phyloP scores from a whole-genome alignment of 2,797 vertebrate species.

The Brotula barbata region DNA sequence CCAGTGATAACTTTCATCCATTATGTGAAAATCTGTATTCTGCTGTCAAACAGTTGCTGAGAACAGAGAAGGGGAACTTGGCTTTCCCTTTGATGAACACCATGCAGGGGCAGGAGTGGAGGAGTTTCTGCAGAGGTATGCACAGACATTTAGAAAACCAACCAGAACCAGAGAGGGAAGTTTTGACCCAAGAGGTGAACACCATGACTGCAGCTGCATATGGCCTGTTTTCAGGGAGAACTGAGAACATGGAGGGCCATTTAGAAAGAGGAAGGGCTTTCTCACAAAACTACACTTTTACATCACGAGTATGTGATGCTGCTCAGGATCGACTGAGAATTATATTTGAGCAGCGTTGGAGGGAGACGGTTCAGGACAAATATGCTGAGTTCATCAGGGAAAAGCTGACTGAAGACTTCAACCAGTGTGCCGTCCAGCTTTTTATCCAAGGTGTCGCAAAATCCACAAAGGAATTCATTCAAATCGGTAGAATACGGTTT shows the following conservation, averaged over 20 bases:
- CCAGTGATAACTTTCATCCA: constrained; percentile 20
- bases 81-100: constrained; percentile 16
- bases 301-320: constrained; percentile 18
- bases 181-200: constrained; percentile 17
- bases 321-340: constrained; percentile 33
- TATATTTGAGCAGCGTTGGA: constrained; percentile 58
- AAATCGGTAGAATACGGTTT: constrained; percentile 59
- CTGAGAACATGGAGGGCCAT: constrained; percentile 16
- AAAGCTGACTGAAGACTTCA: constrained; percentile 61
- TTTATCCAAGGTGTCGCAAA: constrained; percentile 47
- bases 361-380: constrained; percentile 52
- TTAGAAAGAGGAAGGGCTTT: constrained; percentile 45
- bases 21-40: constrained; percentile 50
- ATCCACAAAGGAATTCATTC: constrained; percentile 35
- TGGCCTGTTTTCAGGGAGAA: constrained; percentile 30
- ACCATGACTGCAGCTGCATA: constrained; percentile 17
- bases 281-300: constrained; percentile 26
- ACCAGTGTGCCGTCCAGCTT: constrained; percentile 47
- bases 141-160: constrained; percentile 28
- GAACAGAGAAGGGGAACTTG: background rate
- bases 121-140: constrained; percentile 50
- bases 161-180: constrained; percentile 25
- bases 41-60: constrained; percentile 39
- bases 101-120: constrained; percentile 40
- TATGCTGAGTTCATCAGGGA: constrained; percentile 57